Base-by-base conservation (phyloP, 1,140 invertebrate species). In the Sitobion miscanthi region DNA sequence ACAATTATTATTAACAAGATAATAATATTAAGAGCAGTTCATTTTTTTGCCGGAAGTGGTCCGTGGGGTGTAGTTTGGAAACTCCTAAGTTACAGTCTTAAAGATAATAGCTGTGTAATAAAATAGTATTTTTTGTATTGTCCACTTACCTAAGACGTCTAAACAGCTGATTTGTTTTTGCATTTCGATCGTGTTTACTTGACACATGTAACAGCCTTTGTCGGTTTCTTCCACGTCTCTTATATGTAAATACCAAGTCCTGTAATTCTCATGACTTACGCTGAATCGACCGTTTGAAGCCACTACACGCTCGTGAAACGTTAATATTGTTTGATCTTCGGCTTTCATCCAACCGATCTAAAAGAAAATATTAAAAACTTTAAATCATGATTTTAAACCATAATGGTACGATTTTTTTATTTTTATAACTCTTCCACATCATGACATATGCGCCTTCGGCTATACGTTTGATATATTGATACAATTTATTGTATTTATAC, bases 281-380 rank as follows among this genome's bases (percentile, higher is more conserved):
- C 96, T 96, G 94, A 98, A 97, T 38, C 98, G 96, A 2, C 97
- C 96, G 95, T 98, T 98, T 95, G 98, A 98, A 3, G 98, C 98
- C n/a, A 99, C 97, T 42, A 98, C 97, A 57, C 97, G 96, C 35
- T 97, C 97, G 95, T 98, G 97, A 2, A 98, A 95, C 1, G 98
- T 98, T 35, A 98, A 96, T 49, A 99, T 97, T 25, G 98, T 98
- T 95, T 98, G 98, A 95, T 98, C 98, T 94, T 98, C 98, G 1
- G 97, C 97, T 94, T 97, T 96, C 94, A 99, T 96, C 98, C 98
- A 99, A n/a, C 97, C 98, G 47, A 99, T 98, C 98, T 99, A n/a
- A 85, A 86, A 86, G 95, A 38, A 95, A 96, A 95, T 94, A 94
- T 94, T 69, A 86, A 20, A 77, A 93, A 91, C 90, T 38, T 45